Conservation (phyloP, 2,888 invertebrate genomes). For the Hofmannophila pseudospretella region DNA sequence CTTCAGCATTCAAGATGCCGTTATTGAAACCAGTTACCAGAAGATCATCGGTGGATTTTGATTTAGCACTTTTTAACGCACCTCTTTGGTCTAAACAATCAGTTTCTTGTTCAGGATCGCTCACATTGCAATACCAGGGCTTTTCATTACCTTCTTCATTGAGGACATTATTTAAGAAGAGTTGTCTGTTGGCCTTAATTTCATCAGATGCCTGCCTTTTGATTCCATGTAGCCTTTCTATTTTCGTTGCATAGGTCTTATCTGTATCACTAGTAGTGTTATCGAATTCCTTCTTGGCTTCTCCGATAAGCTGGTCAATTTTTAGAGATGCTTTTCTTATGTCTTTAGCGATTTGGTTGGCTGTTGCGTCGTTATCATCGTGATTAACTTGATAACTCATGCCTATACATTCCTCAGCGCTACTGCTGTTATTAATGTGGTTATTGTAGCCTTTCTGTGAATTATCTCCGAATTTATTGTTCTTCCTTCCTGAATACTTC, state of each 20-base stretch:
- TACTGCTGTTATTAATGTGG: constrained; percentile 60
- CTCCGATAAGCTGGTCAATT: constrained; percentile 74
- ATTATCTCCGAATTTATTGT: constrained; percentile 53
- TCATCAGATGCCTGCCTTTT: constrained; percentile 70
- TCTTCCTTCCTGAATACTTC: constrained; percentile 70
- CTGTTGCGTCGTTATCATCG: constrained; percentile 74
- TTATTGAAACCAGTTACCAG: constrained; percentile 44
- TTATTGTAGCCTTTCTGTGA: constrained; percentile 53
- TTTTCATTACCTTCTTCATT: constrained; percentile 62
- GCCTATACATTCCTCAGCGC: constrained; percentile 66
- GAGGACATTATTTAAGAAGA: constrained; percentile 64
- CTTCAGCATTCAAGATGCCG: constrained; percentile 47
- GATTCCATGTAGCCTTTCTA: constrained; percentile 77
- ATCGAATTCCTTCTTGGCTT: constrained; percentile 53
- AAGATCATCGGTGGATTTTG: constrained; percentile 59
- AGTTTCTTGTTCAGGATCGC: constrained; percentile 68
- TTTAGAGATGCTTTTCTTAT: constrained; percentile 75
- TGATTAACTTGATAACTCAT: constrained; percentile 74
- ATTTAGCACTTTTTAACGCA: constrained; percentile 44
- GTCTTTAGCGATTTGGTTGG: constrained; percentile 75
- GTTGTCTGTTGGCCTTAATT: constrained; percentile 65
- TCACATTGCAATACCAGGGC: constrained; percentile 73
- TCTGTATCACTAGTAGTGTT: constrained; percentile 56
- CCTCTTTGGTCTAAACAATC: constrained; percentile 57
- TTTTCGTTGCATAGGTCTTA: constrained; percentile 74